phyloP scores from a whole-genome alignment of 1,140 invertebrate genomes.

The Choristoneura fumiferana region DNA sequence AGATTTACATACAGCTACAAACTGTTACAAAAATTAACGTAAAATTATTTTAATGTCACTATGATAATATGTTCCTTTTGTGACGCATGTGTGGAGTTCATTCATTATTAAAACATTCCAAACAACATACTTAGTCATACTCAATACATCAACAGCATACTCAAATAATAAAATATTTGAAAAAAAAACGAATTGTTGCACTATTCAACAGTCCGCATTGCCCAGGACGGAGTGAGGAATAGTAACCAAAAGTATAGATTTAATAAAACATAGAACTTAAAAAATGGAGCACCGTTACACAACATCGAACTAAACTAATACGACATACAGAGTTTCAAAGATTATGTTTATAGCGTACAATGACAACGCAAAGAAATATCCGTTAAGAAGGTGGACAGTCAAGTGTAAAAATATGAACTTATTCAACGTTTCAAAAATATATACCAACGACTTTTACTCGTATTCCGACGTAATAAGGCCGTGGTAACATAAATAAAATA shows the following conservation, averaged over 20 bases:
- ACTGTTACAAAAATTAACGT: too few species aligned
- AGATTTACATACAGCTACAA: too few species aligned
- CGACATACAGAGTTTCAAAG: conserved; percentile 56
- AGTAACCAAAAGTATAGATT: conserved; percentile 30
- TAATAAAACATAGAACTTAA: conserved; percentile 21
- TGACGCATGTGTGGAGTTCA: background rate
- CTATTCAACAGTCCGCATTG: conserved; percentile 76
- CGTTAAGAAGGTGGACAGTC: too few species aligned
- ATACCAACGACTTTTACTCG: too few species aligned
- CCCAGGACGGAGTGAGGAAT: conserved; percentile 72
- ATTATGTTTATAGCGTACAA: background rate
- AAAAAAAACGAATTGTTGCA: conserved; percentile 23
- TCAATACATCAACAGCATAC: background rate
- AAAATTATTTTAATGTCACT: too few species aligned
- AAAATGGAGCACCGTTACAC: conserved; percentile 53
- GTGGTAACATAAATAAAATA: too few species aligned
- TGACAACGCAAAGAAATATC: too few species aligned
- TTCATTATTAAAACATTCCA: background rate
- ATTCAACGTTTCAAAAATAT: too few species aligned
- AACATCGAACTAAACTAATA: conserved; percentile 28
- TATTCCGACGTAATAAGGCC: too few species aligned
- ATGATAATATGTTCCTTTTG: background rate
- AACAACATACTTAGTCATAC: conserved; percentile 9
- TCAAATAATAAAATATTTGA: too few species aligned
- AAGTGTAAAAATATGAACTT: too few species aligned